Base-by-base conservation (phyloP, 2,113 vertebrate genomes). In the Rutilus rutilus region DNA sequence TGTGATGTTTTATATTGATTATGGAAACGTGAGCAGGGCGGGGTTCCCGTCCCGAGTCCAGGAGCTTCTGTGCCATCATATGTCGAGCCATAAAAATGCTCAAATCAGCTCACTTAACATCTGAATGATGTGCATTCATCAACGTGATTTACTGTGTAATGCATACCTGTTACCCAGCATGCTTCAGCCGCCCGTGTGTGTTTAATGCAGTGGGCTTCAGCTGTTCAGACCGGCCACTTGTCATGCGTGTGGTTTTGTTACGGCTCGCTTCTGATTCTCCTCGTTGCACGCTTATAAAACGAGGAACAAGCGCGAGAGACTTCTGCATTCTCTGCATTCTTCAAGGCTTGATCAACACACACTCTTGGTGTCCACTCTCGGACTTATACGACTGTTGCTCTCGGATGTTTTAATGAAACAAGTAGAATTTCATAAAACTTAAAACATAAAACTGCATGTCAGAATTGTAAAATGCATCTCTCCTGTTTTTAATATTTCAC, bases 1-100 rank as follows among this genome's bases (percentile, higher is more conserved):
- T 89, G 92, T 93, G 93, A 94, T 94, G 92, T 92, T 94, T 94
- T 92, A 91, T 93, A 95, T 95, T 91, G 94, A 95, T 95, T 94
- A 93, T 91, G 92, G 94, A 94, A 93, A 94, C 90, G 90, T 91
- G 93, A 94, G 93, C 47, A 73, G 60, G 76, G 64, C 90, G 39
- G 69, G 39, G 71, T 47, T 74, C 9, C 23, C 50, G 7, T 23
- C 17, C 17, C 5, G 2, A 59, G 6, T n/a, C 39, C 59, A 45
- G 39, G 39, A 74, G 39, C 59, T 47, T 5, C 21, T 23, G 19
- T 23, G 33, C 4, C 11, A 4, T 73, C 69, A n/a, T 12, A 73
- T n/a, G 69, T 73, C 42, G 0, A 74, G 39, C 42, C n/a, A 4
- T 74, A 15, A 25, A 73, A 74, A 45, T 74, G 11, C 71, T 39